Evolutionary conservation across 1,140 invertebrate genomes (phyloP), one percentile per base, ranked within the genome.

Genomic region (Zaprionus africanus): DNA sequence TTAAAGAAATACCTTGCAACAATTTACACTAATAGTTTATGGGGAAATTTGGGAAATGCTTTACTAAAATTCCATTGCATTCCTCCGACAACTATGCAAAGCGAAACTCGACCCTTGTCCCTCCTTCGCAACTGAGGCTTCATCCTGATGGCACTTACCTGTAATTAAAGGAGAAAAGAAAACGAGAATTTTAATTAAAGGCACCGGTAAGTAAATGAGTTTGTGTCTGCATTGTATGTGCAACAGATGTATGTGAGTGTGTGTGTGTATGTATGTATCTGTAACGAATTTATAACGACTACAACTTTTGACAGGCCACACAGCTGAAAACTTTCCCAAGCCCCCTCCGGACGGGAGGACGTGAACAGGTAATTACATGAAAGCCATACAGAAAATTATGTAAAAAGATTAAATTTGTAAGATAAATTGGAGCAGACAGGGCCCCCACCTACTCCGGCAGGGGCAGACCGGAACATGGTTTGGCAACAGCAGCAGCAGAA

Each of bases 391-490:
- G 67, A 61, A 87, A 86, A 87, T 87, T 88, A 87, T 87, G 84
- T 87, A 86, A 88, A 87, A 77, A 87, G 84, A 87, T 87, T 87
- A 87, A 87, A 87, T 87, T 87, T 87, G 84, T 88, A 84, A 88
- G 84, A 87, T 87, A 87, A 88, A 88, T 87, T 81, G 78, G 84
- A 88, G 81, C 69, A 78, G 77, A 58, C 59, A 46, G n/a, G 41
- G 17, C 41, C 41, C 41, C 31, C 66, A 19, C 9, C 57, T 17
- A 7, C 57, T 31, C 34, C 22, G 7, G 59, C 36, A 22, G 73
- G 11, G 9, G 0, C 46, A 58, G 73, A 75, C 72, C 72, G 72
- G 72, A 75, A 75, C 34, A 68, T 69, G 72, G 22, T 19, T 38
- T 51, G 4, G 31, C 22, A 19, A 26, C 24, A 22, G 26, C 12